Percentiles rank a stretch among this genome's conserved stretches.
Conservation (phyloP, 2,113 vertebrate genomes). For the Phyllostomus discolor region DNA sequence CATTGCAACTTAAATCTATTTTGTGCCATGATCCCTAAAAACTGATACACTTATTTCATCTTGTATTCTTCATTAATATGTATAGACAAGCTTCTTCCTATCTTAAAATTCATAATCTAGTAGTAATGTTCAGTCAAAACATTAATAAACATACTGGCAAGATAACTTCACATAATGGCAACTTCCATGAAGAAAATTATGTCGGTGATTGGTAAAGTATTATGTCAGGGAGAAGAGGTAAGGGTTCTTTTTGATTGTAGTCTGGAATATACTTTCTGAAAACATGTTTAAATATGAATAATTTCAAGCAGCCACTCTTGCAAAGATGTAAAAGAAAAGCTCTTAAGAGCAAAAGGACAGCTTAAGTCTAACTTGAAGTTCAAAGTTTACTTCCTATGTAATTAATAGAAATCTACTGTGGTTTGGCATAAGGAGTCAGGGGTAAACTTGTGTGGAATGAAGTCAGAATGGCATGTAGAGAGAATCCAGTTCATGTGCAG, state of each 20-base stretch:
- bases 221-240: not conserved
- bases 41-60: not conserved
- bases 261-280: not conserved
- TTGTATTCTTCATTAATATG: not conserved
- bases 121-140: not conserved
- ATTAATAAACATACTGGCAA: not conserved
- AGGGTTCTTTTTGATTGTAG: not conserved
- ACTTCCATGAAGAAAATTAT: not conserved
- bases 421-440: no score
- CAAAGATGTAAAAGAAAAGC: not conserved
- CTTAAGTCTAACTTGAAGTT: not conserved
- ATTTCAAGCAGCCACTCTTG: not conserved
- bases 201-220: not conserved
- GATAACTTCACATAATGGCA: not conserved
- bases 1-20: not conserved
- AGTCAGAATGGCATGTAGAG: not conserved
- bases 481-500: not conserved
- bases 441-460: not conserved
- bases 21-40: not conserved
- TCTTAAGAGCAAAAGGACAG: not conserved
- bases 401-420: not conserved
- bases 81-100: not conserved
- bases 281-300: not conserved
- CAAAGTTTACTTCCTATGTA: not conserved
- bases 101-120: not conserved